Conservation (phyloP, 2,113 vertebrate genomes). For the Chroicocephalus ridibundus region DNA sequence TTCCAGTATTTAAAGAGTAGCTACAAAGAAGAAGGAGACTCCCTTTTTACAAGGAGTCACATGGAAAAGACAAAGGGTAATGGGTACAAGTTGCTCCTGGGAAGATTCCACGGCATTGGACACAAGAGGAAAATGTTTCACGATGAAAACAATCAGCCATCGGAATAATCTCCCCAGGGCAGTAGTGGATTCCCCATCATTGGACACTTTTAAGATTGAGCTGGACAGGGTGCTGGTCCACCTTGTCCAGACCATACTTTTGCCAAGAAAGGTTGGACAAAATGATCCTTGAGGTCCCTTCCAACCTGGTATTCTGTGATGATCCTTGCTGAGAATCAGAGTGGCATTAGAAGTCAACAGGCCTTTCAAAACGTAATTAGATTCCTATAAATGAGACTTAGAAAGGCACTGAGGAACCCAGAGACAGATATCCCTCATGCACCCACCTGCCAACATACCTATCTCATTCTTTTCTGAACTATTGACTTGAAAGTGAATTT, state of each 20-base stretch:
- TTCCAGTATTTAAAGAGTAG: not conserved
- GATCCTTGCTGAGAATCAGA: not conserved
- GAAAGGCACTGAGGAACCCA: not conserved
- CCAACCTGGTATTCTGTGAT: not conserved
- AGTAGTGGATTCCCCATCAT: not conserved
- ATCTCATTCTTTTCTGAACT: not conserved
- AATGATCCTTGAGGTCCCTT: not conserved
- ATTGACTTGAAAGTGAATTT: not conserved
- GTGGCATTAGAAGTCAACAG: not conserved
- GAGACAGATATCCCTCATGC: not conserved
- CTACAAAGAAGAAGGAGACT: not conserved
- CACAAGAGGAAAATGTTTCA: not conserved
- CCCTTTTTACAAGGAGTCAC: not conserved
- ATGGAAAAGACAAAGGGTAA: not conserved
- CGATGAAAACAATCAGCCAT: not conserved
- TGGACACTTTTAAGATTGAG: not conserved
- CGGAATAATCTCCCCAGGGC: not conserved
- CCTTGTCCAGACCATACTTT: too few species aligned
- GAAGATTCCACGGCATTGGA: not conserved
- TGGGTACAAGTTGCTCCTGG: not conserved
- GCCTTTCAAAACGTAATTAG: not conserved
- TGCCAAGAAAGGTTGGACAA: not conserved
- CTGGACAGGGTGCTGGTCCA: not conserved
- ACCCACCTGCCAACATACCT: not conserved
- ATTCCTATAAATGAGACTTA: not conserved